Base-by-base conservation (phyloP, 2,888 invertebrate genomes). In the Tetheella fluctuosa region DNA sequence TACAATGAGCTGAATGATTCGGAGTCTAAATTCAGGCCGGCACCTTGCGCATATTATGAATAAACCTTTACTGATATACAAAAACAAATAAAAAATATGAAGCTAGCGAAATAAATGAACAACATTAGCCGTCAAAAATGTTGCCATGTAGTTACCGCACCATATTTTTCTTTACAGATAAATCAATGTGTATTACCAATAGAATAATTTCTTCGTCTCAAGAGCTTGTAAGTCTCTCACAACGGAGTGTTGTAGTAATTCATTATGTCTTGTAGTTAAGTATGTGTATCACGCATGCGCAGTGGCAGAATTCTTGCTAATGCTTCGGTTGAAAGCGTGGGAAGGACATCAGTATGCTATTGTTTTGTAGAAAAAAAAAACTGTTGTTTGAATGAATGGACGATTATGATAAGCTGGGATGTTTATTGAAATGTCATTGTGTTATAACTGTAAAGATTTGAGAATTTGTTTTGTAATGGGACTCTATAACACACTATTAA, bases 221-320 rank as follows among this genome's bases (percentile, higher is more conserved):
- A 37, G 5, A 42, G 17, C 52, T 23, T 3, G 53, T 53, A 53
- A 53, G 28, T 53, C 53, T 28, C 15, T 25, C 53, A 53, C 48
- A 48, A 39, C 39, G n/a, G 39, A 5, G 20, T 6, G 7, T 20
- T 25, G 15, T n/a, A 53, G 53, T 53, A 53, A 53, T 25, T 53
- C 23, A 28, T n/a, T 12, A n/a, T 48, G 48, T 39, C 13, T 37
- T 23, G 52, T 52, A 28, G 53, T 53, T 53, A 23, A n/a, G 53
- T 53, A 53, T 53, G 53, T 53, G 28, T 25, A 53, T 25, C 53
- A 53, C 53, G 53, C 53, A 53, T 53, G 25, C 53, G 25, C 28
- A 10, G 48, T 48, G 48, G 53, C n/a, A 28, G 28, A 4, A 53
- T 53, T 23, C 53, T 53, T 23, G 53, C 53, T 23, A 53, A 28